These are phyloP conservation scores for Pogonomyrmex californicus DNA, from an alignment of 1,140 invertebrate genomes.

Conservation along the genomic window DNA sequence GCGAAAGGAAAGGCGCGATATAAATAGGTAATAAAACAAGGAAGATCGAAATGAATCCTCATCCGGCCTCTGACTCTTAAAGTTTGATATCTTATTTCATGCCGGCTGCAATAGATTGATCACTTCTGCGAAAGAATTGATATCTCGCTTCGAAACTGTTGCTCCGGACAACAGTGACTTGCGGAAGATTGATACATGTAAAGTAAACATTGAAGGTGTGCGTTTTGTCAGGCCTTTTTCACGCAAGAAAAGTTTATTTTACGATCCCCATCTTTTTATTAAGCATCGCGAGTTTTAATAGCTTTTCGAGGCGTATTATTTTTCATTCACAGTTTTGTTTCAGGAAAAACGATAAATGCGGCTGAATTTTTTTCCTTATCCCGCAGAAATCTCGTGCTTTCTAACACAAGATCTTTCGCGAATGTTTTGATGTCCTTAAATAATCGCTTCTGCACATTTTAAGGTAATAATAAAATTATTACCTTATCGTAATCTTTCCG, in stretches of 20 bases:
- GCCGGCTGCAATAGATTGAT: slow-evolving; percentile 45
- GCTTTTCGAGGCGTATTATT: neutral
- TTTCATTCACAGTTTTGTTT: neutral
- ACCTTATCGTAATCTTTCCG: too few species aligned
- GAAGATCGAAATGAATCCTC: slow-evolving; percentile 15
- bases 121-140: slow-evolving; percentile 52
- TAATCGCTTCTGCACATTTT: neutral
- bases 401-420: neutral
- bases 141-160: slow-evolving; percentile 49
- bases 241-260: slow-evolving; percentile 15
- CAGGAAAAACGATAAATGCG: neutral
- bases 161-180: slow-evolving; percentile 49
- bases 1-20: neutral
- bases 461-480: neutral
- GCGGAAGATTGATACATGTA: slow-evolving; percentile 54
- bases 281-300: slow-evolving; percentile 13
- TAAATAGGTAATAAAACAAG: neutral
- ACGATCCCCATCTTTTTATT: neutral
- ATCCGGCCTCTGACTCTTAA: neutral
- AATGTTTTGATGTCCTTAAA: neutral
- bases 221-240: neutral
- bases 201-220: slow-evolving; percentile 27
- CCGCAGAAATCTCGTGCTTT: neutral
- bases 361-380: neutral
- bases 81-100: slow-evolving; percentile 54